Conservation (phyloP, 2,113 vertebrate genomes). For the Eulemur macaco region DNA sequence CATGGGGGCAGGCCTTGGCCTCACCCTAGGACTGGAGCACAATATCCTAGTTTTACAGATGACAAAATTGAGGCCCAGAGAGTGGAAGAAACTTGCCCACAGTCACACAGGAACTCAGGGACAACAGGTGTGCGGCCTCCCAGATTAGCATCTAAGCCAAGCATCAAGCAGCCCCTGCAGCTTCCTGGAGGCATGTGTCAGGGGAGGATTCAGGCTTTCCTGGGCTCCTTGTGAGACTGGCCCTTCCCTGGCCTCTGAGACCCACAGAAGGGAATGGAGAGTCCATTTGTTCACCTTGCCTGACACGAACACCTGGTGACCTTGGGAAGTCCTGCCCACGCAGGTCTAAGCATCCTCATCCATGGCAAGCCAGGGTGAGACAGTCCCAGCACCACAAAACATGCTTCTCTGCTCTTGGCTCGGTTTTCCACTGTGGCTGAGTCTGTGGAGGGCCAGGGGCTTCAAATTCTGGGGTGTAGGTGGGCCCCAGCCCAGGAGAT, state of each 20-base stretch:
- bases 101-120: not conserved
- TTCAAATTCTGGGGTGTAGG: not conserved
- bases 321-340: not conserved
- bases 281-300: not conserved
- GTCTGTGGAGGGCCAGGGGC: not conserved
- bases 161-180: not conserved
- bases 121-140: not conserved
- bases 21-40: not conserved
- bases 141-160: not conserved
- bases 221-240: not conserved
- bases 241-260: not conserved
- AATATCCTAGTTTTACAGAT: not conserved
- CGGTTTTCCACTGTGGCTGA: not conserved
- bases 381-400: not conserved
- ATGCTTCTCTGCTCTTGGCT: not conserved
- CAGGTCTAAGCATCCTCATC: not conserved
- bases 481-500: not conserved
- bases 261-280: not conserved
- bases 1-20: not conserved
- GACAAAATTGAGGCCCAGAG: not conserved
- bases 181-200: too few relatives aligned
- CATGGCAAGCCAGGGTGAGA: too few relatives aligned
- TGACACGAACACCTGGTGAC: not conserved
- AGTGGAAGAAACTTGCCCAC: not conserved
- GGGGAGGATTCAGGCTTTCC: not conserved